These are phyloP conservation scores for Papilio xuthus DNA, from an alignment of 1,140 invertebrate species.

Conservation along the genomic window DNA sequence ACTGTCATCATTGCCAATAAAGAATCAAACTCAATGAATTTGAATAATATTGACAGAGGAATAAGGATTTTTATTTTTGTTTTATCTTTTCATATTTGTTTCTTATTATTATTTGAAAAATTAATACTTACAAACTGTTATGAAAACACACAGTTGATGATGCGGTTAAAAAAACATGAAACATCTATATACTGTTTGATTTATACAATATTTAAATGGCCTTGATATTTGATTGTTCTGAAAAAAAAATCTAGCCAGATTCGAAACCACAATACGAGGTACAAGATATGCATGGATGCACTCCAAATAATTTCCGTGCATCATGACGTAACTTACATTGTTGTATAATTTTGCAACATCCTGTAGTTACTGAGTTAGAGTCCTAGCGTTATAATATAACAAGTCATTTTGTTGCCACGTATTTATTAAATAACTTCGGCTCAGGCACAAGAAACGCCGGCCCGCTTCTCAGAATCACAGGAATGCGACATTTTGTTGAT, in stretches of 20 bases:
- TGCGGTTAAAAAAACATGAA: not conserved
- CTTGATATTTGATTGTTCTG: conserved; percentile 4
- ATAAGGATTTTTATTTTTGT: not conserved
- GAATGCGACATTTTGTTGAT: conserved; percentile 45
- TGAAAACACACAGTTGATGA: not conserved
- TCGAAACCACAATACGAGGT: not conserved
- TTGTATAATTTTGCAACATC: conserved; percentile 12
- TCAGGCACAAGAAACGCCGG: conserved; percentile 45
- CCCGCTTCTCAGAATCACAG: conserved; percentile 51
- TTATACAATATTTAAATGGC: not conserved
- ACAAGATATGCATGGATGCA: conserved; percentile 25
- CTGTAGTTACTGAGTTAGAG: conserved; percentile 8
- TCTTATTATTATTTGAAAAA: too few relatives aligned
- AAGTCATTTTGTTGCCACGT: conserved; percentile 31
- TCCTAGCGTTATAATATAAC: conserved; percentile 29
- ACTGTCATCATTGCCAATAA: too few relatives aligned
- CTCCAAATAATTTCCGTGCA: conserved; percentile 23
- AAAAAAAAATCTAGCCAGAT: conserved; percentile 2
- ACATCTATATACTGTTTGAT: not conserved
- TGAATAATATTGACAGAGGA: too few relatives aligned
- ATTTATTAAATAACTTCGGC: conserved; percentile 32
- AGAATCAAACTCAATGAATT: too few relatives aligned
- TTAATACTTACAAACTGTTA: too few relatives aligned
- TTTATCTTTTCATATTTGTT: not conserved
- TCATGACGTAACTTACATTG: conserved; percentile 12